Conservation (phyloP, 2,113 vertebrate genomes). For the Antechinus flavipes region DNA sequence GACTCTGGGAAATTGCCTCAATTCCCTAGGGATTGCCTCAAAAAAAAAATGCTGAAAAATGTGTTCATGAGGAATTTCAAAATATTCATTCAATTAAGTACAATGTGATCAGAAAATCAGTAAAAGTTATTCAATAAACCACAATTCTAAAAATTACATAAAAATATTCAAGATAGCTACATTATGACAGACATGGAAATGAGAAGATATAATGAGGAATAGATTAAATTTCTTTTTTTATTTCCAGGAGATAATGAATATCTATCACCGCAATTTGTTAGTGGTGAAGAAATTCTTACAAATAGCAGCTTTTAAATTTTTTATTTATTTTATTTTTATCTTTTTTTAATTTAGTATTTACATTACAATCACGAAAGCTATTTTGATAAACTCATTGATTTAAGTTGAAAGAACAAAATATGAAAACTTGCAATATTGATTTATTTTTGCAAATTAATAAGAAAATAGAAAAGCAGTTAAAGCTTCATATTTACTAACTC, state of each 20-base stretch:
- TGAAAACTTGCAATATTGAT: not conserved
- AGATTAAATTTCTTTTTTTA: not conserved
- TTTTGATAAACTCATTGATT: not conserved
- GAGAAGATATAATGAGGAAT: not conserved
- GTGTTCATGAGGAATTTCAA: not conserved
- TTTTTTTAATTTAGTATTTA: not conserved
- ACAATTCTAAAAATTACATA: not conserved
- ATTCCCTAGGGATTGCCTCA: not conserved
- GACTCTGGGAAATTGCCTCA: not conserved
- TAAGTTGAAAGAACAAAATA: not conserved
- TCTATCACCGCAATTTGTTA: not conserved
- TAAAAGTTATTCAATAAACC: not conserved
- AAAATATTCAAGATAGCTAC: not conserved
- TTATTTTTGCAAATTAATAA: not conserved
- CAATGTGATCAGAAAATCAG: not conserved
- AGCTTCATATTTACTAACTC: not conserved
- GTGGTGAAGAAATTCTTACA: not conserved
- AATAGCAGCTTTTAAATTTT: not conserved
- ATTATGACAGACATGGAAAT: not conserved
- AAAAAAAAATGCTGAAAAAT: not conserved
- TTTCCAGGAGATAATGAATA: not conserved
- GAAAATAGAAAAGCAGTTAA: not conserved
- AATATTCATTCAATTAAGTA: not conserved
- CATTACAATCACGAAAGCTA: not conserved
- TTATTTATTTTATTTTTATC: no score